Evolutionary conservation across 2,113 vertebrate species (phyloP).

Genomic region (Agapornis roseicollis): DNA sequence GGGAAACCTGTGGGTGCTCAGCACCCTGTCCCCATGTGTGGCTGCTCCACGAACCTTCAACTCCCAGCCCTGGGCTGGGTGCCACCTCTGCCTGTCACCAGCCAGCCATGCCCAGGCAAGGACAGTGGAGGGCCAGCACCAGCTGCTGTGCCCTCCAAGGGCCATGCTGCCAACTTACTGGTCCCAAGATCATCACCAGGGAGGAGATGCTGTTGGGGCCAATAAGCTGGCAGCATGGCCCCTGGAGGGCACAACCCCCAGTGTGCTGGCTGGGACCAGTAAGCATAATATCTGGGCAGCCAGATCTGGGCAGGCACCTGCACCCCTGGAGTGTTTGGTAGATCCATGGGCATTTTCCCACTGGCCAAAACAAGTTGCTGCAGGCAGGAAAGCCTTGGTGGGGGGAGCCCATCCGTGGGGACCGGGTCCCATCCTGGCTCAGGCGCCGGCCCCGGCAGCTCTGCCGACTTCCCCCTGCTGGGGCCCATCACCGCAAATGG

Average conservation of each 20-base stretch:
- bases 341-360: fast-evolving
- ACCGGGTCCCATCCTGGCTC: neutral
- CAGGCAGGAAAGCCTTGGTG: neutral
- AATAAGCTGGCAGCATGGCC: neutral
- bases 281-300: neutral
- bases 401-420: neutral
- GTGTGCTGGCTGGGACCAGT: neutral
- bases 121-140: neutral
- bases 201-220: neutral
- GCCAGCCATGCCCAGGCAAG: fast-evolving
- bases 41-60: neutral
- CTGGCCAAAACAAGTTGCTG: neutral
- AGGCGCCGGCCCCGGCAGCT: neutral
- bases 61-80: fast-evolving
- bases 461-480: neutral
- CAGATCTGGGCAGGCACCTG: fast-evolving
- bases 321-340: neutral
- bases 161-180: neutral
- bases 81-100: neutral
- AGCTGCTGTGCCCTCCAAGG: neutral
- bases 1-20: neutral
- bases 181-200: neutral
- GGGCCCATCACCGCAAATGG: neutral
- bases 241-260: neutral
- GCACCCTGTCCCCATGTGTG: neutral